Evolutionary conservation across 2,888 invertebrate species (phyloP).

Genomic region (Philaethria dido): DNA sequence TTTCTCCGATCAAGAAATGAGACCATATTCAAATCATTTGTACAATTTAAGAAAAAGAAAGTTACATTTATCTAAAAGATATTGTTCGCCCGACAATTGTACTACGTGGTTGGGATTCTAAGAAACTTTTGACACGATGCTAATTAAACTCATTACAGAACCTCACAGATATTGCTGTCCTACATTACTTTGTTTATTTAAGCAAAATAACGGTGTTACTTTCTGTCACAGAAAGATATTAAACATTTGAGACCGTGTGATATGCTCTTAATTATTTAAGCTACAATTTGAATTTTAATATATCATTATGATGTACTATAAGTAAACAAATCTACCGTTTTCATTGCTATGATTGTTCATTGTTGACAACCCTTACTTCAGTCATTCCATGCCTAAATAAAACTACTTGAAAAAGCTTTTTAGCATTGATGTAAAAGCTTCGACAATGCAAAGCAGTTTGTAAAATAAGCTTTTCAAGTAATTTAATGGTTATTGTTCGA

Average conservation of each 20-base stretch:
- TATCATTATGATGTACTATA: too few species aligned
- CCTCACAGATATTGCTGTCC: slow-evolving; percentile 25
- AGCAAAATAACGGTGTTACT: slow-evolving; percentile 20
- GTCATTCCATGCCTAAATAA: background rate
- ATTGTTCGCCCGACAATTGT: slow-evolving; percentile 27
- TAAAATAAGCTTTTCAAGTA: slow-evolving; percentile 1
- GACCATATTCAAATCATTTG: slow-evolving; percentile 16
- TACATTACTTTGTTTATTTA: slow-evolving; percentile 34
- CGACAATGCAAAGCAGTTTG: background rate
- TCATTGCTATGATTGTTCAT: background rate
- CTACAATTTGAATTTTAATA: background rate
- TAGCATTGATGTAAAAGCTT: background rate
- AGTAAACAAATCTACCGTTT: too few species aligned
- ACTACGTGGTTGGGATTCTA: slow-evolving; percentile 32
- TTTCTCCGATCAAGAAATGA: slow-evolving; percentile 11
- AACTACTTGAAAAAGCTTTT: slow-evolving; percentile 28
- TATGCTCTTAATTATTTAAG: background rate
- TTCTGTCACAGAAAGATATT: background rate
- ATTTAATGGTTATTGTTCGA: background rate
- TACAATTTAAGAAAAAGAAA: slow-evolving; percentile 26
- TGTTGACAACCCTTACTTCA: background rate
- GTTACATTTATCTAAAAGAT: slow-evolving; percentile 19
- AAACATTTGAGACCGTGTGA: slow-evolving; percentile 9
- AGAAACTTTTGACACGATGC: slow-evolving; percentile 36
- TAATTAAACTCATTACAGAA: slow-evolving; percentile 39